Conservation (phyloP, 1,140 invertebrate species). For the Hermetia illucens region DNA sequence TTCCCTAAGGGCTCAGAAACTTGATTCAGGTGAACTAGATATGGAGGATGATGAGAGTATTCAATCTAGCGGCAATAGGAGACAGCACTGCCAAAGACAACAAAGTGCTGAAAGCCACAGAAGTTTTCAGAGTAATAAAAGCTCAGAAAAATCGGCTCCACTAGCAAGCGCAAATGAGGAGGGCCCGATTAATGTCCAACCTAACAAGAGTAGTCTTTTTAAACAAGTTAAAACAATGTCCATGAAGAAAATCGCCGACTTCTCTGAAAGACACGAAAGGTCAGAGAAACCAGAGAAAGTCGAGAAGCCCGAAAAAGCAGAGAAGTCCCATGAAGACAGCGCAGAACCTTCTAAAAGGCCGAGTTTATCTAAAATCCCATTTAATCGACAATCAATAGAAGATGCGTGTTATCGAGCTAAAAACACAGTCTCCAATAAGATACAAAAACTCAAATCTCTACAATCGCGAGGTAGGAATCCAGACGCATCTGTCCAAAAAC, state of each 20-base stretch:
- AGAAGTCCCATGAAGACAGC: not conserved
- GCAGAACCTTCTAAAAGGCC: too few relatives aligned
- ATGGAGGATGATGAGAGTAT: constrained; percentile 20
- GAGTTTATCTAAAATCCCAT: too few relatives aligned
- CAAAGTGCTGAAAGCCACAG: not conserved
- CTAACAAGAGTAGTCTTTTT: not conserved
- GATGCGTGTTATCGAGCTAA: too few relatives aligned
- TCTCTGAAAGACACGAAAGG: not conserved
- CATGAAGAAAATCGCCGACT: not conserved
- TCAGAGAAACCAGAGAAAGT: not conserved
- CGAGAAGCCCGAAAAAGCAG: not conserved
- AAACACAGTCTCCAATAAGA: too few relatives aligned
- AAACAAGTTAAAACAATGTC: not conserved
- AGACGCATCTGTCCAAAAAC: too few relatives aligned
- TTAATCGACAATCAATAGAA: too few relatives aligned
- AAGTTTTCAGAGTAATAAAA: too few relatives aligned
- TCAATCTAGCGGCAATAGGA: constrained; percentile 12
- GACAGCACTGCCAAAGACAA: not conserved
- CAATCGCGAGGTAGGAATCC: too few relatives aligned
- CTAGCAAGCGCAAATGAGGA: not conserved
- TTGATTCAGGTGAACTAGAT: constrained; percentile 11
- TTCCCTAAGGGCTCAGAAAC: constrained; percentile 12
- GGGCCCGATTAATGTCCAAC: not conserved
- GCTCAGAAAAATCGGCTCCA: not conserved
- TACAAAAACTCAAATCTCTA: too few relatives aligned